phyloP scores from a whole-genome alignment of 2,113 vertebrate genomes.

The Rhinoptilus africanus region DNA sequence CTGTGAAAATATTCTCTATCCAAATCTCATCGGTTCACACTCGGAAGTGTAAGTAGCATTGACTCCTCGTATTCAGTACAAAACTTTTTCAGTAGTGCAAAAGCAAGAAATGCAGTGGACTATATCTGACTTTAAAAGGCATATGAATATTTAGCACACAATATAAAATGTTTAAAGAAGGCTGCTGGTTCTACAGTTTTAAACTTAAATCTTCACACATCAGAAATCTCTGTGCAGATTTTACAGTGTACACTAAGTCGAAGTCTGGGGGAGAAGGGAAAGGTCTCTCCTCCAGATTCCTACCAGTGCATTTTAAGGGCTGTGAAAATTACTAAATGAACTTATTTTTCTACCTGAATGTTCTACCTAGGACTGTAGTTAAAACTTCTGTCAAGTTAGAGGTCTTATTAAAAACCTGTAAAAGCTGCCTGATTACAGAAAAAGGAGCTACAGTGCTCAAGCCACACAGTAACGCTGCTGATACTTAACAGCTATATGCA shows the following conservation, averaged over 20 bases:
- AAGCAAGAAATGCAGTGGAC: constrained; percentile 71
- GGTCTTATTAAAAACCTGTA: constrained; percentile 65
- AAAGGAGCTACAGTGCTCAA: constrained; percentile 19
- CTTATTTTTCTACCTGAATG: not conserved
- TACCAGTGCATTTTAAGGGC: constrained; percentile 40
- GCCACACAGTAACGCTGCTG: not conserved
- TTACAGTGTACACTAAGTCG: constrained; percentile 33
- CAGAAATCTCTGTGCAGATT: constrained; percentile 61
- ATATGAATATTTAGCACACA: constrained; percentile 65
- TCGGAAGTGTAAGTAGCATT: constrained; percentile 66
- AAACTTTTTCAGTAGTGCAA: constrained; percentile 70
- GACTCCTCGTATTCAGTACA: constrained; percentile 69
- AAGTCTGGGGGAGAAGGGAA: constrained; percentile 2
- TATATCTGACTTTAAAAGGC: constrained; percentile 61
- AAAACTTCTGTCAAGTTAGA: constrained; percentile 41
- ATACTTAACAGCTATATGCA: not conserved
- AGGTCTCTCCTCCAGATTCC: constrained; percentile 8
- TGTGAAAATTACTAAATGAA: constrained; percentile 33
- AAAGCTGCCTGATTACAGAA: constrained; percentile 78
- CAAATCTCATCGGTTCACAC: constrained; percentile 65
- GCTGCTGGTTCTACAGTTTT: constrained; percentile 56
- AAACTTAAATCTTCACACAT: constrained; percentile 63
- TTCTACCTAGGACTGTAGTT: constrained; percentile 16
- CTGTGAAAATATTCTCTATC: constrained; percentile 67
- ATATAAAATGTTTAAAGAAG: constrained; percentile 61